A percentile compares a stretch with the other conserved stretches of the same genome.
phyloP scores from a whole-genome alignment of 2,797 vertebrate genomes.

The Semotilus atromaculatus region DNA sequence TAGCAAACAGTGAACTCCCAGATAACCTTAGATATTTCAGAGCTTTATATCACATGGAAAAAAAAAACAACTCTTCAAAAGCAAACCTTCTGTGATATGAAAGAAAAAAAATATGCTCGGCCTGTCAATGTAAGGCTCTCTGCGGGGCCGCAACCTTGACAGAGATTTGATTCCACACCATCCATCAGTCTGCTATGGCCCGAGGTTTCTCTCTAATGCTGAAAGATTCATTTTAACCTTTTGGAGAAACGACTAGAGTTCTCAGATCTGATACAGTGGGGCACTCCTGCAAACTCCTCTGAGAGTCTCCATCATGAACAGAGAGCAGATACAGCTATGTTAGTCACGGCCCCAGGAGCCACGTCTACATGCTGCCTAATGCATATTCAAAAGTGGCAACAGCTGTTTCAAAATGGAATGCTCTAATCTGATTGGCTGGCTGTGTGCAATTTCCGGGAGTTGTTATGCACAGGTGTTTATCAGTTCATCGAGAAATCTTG shows the following conservation, averaged over 20 bases:
- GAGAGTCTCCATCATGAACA: slow-evolving; percentile 8
- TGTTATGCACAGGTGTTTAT: background rate
- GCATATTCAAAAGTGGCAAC: slow-evolving; percentile 8
- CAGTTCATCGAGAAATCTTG: background rate
- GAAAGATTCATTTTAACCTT: slow-evolving; percentile 39
- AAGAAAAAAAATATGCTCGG: slow-evolving; percentile 3
- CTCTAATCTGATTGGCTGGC: background rate
- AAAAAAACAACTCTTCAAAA: slow-evolving; percentile 36
- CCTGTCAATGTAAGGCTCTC: slow-evolving; percentile 25
- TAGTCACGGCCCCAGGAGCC: slow-evolving; percentile 2
- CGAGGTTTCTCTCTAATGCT: slow-evolving; percentile 30
- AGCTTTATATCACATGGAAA: slow-evolving; percentile 27
- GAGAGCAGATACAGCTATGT: background rate
- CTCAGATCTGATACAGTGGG: slow-evolving; percentile 36
- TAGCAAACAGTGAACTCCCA: slow-evolving; percentile 25
- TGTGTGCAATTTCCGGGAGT: background rate
- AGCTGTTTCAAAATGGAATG: slow-evolving; percentile 3
- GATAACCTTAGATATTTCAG: slow-evolving; percentile 35
- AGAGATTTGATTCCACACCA: slow-evolving; percentile 35
- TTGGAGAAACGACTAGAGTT: slow-evolving; percentile 27
- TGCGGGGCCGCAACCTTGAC: slow-evolving; percentile 27
- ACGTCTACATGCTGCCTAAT: background rate
- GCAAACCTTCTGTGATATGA: slow-evolving; percentile 16
- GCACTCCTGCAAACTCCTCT: slow-evolving; percentile 27
- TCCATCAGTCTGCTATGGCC: slow-evolving; percentile 38